Evolutionary conservation across 1,140 invertebrate species (phyloP), one percentile per base, ranked within the genome.

Genomic region (Copidosoma floridanum): DNA sequence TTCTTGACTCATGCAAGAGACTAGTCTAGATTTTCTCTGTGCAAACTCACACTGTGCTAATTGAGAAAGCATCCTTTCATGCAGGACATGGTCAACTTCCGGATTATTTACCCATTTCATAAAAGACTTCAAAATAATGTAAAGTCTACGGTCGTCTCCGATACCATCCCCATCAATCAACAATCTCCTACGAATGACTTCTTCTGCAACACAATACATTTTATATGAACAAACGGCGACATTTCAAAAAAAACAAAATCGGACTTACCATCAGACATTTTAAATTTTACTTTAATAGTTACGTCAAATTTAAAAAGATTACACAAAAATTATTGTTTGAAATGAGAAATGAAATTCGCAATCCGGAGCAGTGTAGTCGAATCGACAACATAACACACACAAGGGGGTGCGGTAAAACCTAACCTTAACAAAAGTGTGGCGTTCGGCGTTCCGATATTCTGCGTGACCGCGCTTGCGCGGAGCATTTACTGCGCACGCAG

Each of bases 131-230:
- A 97, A 75, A 4, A 97, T 76, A 47, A 89, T 86, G 71, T 92
- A 95, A 16, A 98, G 82, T 64, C 93, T 80, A 61, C 94, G 85
- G 76, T 98, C 95, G 79, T 98, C 95, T 41, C 94, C 95, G 23
- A 92, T 94, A 23, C 95, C 95, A 85, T 98, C 95, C 24, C 95
- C 95, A 79, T 98, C 95, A 72, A 97, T 95, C 10, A 97, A 79
- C 16, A 98, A 78, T 63, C 94, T 84, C 64, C 93, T 84, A 65
- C 91, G 87, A 61, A 97, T 97, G 44, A 98, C 90, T 77, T 97
- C 95, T 81, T 97, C 95, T 94, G 73, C 3, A 87, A 68, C 58
- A 27, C 43, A 50, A 50, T 8, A 50, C 27, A 32, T 35, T 20
- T 35, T 35, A 35, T 29, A 24, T 40, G 37, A 38, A 40, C 2